Evolutionary conservation across 2,888 invertebrate genomes (phyloP).

Genomic region (Nomada goodeniana): DNA sequence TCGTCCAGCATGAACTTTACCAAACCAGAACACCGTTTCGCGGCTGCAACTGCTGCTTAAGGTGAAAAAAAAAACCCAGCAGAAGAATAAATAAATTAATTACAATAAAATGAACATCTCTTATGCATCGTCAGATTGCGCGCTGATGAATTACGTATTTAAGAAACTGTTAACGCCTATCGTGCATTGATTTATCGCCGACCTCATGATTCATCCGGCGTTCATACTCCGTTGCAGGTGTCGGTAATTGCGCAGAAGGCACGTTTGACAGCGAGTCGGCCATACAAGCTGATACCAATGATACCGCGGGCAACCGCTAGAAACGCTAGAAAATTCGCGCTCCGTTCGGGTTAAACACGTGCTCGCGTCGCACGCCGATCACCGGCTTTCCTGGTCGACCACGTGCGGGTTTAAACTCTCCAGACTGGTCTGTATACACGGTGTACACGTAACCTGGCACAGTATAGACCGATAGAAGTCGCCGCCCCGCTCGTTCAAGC

Average conservation of each 20-base stretch:
- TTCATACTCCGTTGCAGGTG: too few relatives aligned
- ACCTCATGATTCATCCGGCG: too few relatives aligned
- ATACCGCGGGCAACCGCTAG: constrained; percentile 1
- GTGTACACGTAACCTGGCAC: constrained; percentile 46
- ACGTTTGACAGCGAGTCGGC: constrained; percentile 14
- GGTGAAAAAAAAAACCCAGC: too few relatives aligned
- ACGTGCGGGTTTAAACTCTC: constrained; percentile 52
- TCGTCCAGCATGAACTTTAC: too few relatives aligned
- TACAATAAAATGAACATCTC: too few relatives aligned
- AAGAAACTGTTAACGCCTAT: too few relatives aligned
- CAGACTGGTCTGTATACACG: constrained; percentile 61
- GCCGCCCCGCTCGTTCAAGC: constrained; percentile 21
- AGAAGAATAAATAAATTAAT: too few relatives aligned
- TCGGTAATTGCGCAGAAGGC: background rate
- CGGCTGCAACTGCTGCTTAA: too few relatives aligned
- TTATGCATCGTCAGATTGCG: too few relatives aligned
- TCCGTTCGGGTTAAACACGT: constrained; percentile 63
- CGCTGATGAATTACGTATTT: too few relatives aligned
- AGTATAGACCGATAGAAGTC: constrained; percentile 41
- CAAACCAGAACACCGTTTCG: too few relatives aligned
- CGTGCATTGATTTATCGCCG: too few relatives aligned
- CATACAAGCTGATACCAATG: background rate
- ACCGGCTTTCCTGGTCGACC: constrained; percentile 52
- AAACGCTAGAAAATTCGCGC: constrained; percentile 45
- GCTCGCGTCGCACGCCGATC: constrained; percentile 51